These are phyloP conservation scores for Labeo calbasu DNA, from an alignment of 2,797 vertebrate genomes.

Conservation along the genomic window DNA sequence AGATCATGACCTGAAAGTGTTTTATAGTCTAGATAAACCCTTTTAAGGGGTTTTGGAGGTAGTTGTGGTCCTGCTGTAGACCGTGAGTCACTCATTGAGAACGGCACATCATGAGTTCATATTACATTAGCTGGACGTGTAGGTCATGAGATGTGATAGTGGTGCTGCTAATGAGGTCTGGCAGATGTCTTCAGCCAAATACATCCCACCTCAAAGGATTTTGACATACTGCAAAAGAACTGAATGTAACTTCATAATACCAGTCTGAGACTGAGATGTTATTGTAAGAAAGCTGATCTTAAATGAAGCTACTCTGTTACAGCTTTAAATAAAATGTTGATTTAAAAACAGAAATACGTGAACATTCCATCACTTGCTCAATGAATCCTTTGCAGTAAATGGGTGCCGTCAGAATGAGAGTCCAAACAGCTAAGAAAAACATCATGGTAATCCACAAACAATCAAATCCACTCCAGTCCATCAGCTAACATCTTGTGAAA, in stretches of 20 bases:
- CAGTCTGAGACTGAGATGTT: not conserved
- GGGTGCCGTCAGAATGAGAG: not conserved
- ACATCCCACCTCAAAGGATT: not conserved
- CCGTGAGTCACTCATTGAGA: not conserved
- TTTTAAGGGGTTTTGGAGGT: not conserved
- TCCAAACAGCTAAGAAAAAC: not conserved
- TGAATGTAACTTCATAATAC: not conserved
- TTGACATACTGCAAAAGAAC: not conserved
- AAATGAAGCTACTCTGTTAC: not conserved
- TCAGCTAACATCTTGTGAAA: no score
- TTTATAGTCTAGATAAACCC: not conserved
- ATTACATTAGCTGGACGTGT: not conserved
- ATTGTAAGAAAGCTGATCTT: not conserved
- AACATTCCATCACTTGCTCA: not conserved
- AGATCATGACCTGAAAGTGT: not conserved
- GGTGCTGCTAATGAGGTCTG: constrained; percentile 1
- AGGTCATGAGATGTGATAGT: not conserved
- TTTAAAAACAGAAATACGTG: not conserved
- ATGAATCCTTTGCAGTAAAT: not conserved
- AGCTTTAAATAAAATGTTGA: not conserved
- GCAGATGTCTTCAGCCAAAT: constrained; percentile 3
- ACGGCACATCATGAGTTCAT: not conserved
- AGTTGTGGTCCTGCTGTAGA: not conserved
- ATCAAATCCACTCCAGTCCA: not conserved
- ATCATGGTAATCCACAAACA: not conserved